Percentiles rank a stretch among this genome's conserved stretches.
Evolutionary conservation across 2,888 invertebrate species (phyloP).

Genomic region (Terebella lapidaria): DNA sequence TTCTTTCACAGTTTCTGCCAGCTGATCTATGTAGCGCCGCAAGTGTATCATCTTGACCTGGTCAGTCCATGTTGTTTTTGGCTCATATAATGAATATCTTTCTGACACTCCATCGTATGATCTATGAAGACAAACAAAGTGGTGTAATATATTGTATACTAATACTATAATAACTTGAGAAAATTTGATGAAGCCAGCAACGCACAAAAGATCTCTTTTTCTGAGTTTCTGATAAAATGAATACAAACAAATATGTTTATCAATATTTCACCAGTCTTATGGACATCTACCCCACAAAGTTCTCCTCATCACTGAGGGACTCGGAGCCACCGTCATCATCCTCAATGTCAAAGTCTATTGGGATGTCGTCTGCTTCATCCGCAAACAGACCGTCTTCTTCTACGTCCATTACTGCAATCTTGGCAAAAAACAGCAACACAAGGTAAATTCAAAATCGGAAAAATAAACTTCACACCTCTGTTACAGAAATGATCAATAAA

Average conservation of each 20-base stretch:
- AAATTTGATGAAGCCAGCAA: too few species aligned
- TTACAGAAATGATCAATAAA: too few species aligned
- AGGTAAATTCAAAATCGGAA: too few species aligned
- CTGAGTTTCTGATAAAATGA: too few species aligned
- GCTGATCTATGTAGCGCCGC: not conserved
- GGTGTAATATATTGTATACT: not conserved
- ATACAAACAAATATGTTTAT: too few species aligned
- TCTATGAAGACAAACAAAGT: not conserved
- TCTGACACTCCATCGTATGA: not conserved
- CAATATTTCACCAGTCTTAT: too few species aligned
- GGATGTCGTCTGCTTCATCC: not conserved
- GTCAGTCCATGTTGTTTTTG: not conserved
- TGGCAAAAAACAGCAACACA: too few species aligned
- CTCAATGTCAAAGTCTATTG: not conserved
- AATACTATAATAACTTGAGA: not conserved
- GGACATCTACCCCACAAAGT: not conserved
- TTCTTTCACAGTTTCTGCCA: conserved; percentile 3
- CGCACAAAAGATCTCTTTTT: too few species aligned
- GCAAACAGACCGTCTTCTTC: not conserved
- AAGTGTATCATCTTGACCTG: conserved; percentile 1
- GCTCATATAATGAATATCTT: not conserved
- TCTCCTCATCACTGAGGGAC: not conserved
- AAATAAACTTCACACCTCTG: too few species aligned
- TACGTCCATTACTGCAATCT: too few species aligned
- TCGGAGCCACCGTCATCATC: not conserved